Conservation (phyloP, 2,113 vertebrate species). For the Rhineura floridana region DNA sequence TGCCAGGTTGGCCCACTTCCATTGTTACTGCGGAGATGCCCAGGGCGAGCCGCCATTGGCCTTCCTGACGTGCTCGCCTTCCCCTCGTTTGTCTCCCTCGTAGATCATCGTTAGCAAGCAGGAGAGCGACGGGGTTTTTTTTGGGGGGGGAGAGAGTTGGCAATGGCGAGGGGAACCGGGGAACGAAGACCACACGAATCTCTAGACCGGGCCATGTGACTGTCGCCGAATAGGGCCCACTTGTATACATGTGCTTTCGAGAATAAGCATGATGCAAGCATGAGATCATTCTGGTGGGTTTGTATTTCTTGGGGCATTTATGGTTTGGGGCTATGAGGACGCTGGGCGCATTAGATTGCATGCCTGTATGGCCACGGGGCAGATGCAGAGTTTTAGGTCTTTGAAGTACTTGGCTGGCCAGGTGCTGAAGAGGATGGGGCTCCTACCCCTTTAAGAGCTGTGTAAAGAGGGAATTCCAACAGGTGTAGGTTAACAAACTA, state of each 20-base stretch:
- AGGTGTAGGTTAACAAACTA: too few relatives aligned
- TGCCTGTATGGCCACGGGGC: neutral
- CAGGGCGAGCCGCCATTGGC: neutral
- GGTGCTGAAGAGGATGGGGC: too few relatives aligned
- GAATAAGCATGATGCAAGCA: conserved; percentile 26
- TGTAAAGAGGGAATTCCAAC: too few relatives aligned
- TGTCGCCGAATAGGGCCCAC: conserved; percentile 38
- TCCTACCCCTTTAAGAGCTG: too few relatives aligned
- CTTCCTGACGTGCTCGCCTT: neutral
- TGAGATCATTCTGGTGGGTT: conserved; percentile 1
- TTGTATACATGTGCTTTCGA: neutral
- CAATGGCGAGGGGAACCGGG: too few relatives aligned
- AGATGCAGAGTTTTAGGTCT: too few relatives aligned
- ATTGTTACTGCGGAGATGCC: neutral
- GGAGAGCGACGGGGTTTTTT: neutral
- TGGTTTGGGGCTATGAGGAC: neutral
- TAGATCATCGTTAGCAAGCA: neutral
- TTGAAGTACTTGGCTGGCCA: too few relatives aligned
- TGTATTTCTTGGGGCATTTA: too few relatives aligned
- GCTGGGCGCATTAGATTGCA: neutral
- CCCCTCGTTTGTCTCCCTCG: neutral
- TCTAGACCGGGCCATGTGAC: conserved; percentile 14
- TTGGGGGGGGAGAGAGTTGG: neutral
- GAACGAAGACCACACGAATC: conserved; percentile 1
- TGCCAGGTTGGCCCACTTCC: neutral